These are phyloP conservation scores for Drosophila rhopaloa DNA, from an alignment of 1,140 invertebrate species.

Conservation along the genomic window DNA sequence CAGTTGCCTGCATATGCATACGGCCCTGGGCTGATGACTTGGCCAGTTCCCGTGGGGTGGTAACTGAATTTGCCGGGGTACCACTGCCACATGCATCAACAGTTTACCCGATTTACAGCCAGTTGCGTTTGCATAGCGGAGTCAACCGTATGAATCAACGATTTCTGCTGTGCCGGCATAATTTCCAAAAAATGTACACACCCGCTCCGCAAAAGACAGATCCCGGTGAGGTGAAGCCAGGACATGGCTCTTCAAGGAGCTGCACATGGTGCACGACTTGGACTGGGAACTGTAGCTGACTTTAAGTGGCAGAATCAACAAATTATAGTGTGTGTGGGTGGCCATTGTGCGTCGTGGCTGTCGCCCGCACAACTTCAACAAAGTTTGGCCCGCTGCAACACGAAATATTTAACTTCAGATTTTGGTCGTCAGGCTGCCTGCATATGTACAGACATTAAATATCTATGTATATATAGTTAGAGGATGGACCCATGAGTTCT, in stretches of 20 bases:
- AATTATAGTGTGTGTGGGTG: conserved; percentile 61
- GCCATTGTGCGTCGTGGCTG: conserved; percentile 38
- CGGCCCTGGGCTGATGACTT: conserved; percentile 74
- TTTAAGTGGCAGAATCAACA: conserved; percentile 74
- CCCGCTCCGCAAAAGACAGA: neutral
- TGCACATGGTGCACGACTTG: neutral
- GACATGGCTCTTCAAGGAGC: conserved; percentile 19
- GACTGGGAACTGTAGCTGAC: conserved; percentile 31
- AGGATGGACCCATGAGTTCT: neutral
- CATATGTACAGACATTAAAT: conserved; percentile 28
- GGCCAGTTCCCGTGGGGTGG: conserved; percentile 54
- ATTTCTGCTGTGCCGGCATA: conserved; percentile 75
- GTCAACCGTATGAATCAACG: conserved; percentile 81
- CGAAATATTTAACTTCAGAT: conserved; percentile 78
- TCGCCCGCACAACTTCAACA: conserved; percentile 52
- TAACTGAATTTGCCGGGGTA: conserved; percentile 27
- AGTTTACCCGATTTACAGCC: conserved; percentile 80
- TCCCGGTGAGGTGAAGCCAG: neutral
- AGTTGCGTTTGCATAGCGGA: conserved; percentile 77
- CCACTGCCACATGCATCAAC: conserved; percentile 63
- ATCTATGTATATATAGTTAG: neutral
- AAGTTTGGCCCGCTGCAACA: conserved; percentile 62
- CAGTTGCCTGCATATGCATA: conserved; percentile 75
- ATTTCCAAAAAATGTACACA: conserved; percentile 67
- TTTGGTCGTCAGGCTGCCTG: conserved; percentile 52